Evolutionary conservation across 2,888 invertebrate genomes (phyloP).

Genomic region (Desoria tigrina): DNA sequence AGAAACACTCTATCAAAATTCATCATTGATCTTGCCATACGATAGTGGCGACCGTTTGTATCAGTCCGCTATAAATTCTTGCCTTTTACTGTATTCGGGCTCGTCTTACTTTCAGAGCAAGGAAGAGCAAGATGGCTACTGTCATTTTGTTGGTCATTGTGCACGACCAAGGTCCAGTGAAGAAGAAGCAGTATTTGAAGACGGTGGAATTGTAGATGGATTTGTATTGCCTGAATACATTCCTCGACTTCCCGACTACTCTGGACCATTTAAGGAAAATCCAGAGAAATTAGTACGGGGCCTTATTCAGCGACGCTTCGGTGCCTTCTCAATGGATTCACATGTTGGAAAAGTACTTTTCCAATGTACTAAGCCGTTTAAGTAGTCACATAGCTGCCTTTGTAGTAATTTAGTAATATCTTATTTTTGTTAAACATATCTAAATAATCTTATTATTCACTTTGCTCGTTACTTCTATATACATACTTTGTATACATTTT

Average conservation of each 20-base stretch:
- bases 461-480: no score
- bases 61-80: neutral
- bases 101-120: slow-evolving; percentile 17
- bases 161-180: slow-evolving; percentile 16
- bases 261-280: slow-evolving; percentile 15
- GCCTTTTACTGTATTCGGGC: slow-evolving; percentile 27
- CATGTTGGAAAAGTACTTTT: slow-evolving; percentile 24
- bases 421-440: no score
- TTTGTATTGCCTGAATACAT: slow-evolving; percentile 13
- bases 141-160: slow-evolving; percentile 28
- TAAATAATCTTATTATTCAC: no score
- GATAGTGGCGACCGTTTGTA: no score
- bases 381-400: no score
- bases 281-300: slow-evolving; percentile 26
- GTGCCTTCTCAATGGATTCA: slow-evolving; percentile 24
- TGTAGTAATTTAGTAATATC: no score
- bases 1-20: slow-evolving; percentile 14
- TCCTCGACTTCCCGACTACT: neutral
- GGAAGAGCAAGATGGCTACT: slow-evolving; percentile 24
- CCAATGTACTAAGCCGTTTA: slow-evolving; percentile 24
- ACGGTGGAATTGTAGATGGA: slow-evolving; percentile 21
- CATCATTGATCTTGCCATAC: neutral
- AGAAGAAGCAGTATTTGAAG: slow-evolving; percentile 18
- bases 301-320: slow-evolving; percentile 18
- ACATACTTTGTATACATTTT: no score